phyloP scores from a whole-genome alignment of 2,113 vertebrate species.

The Argyrosomus japonicus region DNA sequence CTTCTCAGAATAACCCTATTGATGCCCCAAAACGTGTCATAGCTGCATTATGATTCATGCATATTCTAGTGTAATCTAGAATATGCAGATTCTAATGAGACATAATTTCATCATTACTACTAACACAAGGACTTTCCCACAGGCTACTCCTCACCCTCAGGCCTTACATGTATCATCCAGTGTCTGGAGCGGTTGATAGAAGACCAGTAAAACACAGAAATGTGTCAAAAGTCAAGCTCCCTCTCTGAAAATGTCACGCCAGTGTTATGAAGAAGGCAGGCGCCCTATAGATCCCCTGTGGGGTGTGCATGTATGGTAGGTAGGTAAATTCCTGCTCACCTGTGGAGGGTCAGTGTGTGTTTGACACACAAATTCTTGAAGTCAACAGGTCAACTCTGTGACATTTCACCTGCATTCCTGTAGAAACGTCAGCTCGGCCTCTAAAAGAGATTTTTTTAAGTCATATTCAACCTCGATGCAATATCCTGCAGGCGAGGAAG shows the following conservation, averaged over 20 bases:
- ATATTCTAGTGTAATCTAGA: not conserved
- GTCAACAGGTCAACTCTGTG: slow-evolving; percentile 45
- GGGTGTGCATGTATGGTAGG: not conserved
- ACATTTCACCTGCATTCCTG: slow-evolving; percentile 23
- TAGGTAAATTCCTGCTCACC: slow-evolving; percentile 39
- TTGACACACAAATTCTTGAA: slow-evolving; percentile 17
- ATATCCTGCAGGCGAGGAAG: not conserved
- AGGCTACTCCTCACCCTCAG: not conserved
- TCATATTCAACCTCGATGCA: not conserved
- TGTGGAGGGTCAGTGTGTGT: slow-evolving; percentile 32
- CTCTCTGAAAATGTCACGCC: slow-evolving; percentile 51
- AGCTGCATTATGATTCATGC: slow-evolving; percentile 13
- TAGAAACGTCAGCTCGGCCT: slow-evolving; percentile 14
- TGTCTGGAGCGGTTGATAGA: not conserved
- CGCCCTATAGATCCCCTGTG: not conserved
- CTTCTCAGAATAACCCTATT: not conserved
- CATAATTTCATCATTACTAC: not conserved
- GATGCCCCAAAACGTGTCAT: not conserved
- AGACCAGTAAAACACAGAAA: slow-evolving; percentile 20
- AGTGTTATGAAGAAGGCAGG: slow-evolving; percentile 32
- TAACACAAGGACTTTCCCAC: not conserved
- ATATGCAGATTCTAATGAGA: not conserved
- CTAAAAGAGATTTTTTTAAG: not conserved
- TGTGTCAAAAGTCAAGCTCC: slow-evolving; percentile 48
- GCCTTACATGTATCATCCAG: slow-evolving; percentile 7